phyloP scores from a whole-genome alignment of 2,888 invertebrate species.

The Pachliopta kotzebuea region DNA sequence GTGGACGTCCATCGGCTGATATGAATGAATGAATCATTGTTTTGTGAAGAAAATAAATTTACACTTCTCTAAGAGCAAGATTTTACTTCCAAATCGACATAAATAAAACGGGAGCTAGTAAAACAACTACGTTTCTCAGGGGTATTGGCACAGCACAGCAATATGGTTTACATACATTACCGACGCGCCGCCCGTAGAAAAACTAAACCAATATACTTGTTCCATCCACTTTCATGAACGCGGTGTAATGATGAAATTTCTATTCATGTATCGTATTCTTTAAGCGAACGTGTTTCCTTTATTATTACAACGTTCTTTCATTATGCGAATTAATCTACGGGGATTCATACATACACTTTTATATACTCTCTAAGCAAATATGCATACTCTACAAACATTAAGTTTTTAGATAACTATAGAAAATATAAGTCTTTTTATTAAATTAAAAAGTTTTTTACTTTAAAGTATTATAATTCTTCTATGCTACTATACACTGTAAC shows the following conservation, averaged over 20 bases:
- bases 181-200: conserved; percentile 10
- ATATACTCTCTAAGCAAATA: neutral
- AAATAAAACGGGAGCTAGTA: conserved; percentile 19
- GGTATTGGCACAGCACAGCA: conserved; percentile 21
- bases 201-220: conserved; percentile 13
- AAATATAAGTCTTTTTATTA: too few relatives aligned
- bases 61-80: neutral
- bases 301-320: neutral
- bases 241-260: conserved; percentile 5
- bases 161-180: conserved; percentile 27
- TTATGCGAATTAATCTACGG: neutral
- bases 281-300: neutral
- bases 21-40: too few relatives aligned
- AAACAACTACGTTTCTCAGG: conserved; percentile 19
- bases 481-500: too few relatives aligned
- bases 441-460: too few relatives aligned
- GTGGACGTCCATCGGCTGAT: too few relatives aligned
- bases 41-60: too few relatives aligned
- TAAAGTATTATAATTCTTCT: too few relatives aligned
- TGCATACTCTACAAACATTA: neutral
- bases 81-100: conserved; percentile 3
- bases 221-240: conserved; percentile 11
- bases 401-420: too few relatives aligned
- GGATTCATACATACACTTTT: neutral
- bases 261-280: conserved; percentile 3